Evolutionary conservation across 2,113 vertebrate genomes (phyloP).

Genomic region (Poicephalus gulielmi): DNA sequence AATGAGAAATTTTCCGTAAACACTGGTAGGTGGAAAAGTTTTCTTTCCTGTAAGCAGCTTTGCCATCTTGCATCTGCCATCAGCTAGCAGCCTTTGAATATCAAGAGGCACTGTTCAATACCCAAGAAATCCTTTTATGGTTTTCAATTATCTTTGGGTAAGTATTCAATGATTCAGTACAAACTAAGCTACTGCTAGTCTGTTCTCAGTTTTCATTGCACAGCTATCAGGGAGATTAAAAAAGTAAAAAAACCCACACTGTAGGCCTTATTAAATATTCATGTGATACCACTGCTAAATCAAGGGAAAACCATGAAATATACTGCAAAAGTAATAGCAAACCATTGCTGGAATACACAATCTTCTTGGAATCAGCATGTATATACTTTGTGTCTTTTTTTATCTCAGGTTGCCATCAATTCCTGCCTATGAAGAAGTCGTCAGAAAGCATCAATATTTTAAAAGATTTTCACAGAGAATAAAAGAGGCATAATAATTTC

Average conservation of each 20-base stretch:
- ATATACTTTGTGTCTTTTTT: neutral
- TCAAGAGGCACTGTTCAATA: neutral
- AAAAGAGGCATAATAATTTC: neutral
- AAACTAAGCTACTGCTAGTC: neutral
- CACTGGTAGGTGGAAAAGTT: neutral
- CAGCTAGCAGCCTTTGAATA: neutral
- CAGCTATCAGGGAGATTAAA: neutral
- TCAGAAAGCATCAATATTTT: neutral
- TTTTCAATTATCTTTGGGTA: neutral
- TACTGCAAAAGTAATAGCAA: neutral
- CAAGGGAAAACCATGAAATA: neutral
- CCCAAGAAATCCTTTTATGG: neutral
- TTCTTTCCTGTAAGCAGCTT: constrained; percentile 19
- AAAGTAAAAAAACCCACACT: neutral
- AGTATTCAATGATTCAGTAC: neutral
- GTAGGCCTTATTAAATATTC: neutral
- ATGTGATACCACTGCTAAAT: neutral
- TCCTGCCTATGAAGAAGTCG: neutral
- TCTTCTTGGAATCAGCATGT: neutral
- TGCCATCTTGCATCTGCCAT: neutral
- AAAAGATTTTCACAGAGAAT: neutral
- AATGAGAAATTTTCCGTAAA: constrained; percentile 19
- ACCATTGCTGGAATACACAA: neutral
- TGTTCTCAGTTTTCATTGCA: neutral
- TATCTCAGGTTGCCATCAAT: neutral